Evolutionary conservation across 1,140 invertebrate species (phyloP).

Genomic region (Anagrus nilaparvatae): DNA sequence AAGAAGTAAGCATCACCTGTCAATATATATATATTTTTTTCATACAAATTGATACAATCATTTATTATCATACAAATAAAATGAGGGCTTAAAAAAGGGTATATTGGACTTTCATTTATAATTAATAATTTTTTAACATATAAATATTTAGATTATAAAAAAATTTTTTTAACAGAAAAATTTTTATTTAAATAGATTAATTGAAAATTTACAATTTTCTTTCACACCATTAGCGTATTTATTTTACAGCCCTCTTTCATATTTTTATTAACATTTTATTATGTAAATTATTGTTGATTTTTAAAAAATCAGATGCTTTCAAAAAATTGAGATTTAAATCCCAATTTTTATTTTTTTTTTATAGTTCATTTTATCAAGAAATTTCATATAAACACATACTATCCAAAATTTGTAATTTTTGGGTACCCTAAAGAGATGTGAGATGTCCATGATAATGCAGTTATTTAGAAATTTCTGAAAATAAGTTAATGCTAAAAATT

Average conservation of each 20-base stretch:
- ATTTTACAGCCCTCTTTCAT: slow-evolving; percentile 26
- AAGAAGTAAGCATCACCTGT: slow-evolving; percentile 39
- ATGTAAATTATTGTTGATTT: slow-evolving; percentile 5
- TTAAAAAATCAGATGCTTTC: slow-evolving; percentile 13
- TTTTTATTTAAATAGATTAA: slow-evolving; percentile 36
- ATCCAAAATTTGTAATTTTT: too few relatives aligned
- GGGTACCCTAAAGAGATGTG: too few relatives aligned
- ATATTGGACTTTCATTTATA: slow-evolving; percentile 20
- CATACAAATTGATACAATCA: slow-evolving; percentile 41
- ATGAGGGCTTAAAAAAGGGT: slow-evolving; percentile 36
- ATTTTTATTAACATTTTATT: slow-evolving; percentile 18
- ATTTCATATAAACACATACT: too few relatives aligned
- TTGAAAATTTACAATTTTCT: slow-evolving; percentile 38
- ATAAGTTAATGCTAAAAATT: too few relatives aligned
- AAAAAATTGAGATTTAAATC: slow-evolving; percentile 10
- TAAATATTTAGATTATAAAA: slow-evolving; percentile 42
- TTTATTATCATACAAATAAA: slow-evolving; percentile 42
- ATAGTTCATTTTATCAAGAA: too few relatives aligned
- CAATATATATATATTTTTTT: slow-evolving; percentile 36
- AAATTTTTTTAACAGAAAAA: slow-evolving; percentile 43
- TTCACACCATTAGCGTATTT: slow-evolving; percentile 26
- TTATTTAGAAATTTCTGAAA: too few relatives aligned
- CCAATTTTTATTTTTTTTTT: slow-evolving; percentile 8
- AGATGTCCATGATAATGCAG: too few relatives aligned
- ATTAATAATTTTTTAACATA: slow-evolving; percentile 29